Percentiles rank a stretch among this genome's conserved stretches.
These are phyloP conservation scores for Sebastes schlegelii DNA, from an alignment of 2,113 vertebrate genomes.

Conservation along the genomic window DNA sequence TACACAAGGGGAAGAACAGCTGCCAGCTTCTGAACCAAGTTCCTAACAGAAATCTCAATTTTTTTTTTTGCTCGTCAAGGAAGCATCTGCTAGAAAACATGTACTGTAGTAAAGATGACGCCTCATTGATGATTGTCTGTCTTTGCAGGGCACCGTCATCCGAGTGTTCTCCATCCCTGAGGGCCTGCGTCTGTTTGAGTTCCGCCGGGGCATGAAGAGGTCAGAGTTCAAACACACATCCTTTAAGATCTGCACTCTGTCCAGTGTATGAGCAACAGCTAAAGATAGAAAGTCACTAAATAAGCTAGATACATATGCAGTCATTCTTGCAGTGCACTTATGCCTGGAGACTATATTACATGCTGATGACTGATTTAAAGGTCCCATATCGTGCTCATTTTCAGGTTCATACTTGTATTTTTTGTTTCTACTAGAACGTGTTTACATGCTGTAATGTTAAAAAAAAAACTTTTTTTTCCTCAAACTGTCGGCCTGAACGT, in stretches of 20 bases:
- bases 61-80: background rate
- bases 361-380: background rate
- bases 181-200: constrained; percentile 95
- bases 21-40: background rate
- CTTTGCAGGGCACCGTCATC: constrained; percentile 93
- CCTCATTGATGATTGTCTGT: background rate
- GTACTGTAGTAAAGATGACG: background rate
- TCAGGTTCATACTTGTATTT: too few species aligned
- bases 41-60: background rate
- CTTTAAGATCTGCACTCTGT: background rate
- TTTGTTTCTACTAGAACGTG: too few species aligned
- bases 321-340: background rate
- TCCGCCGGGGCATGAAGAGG: constrained; percentile 97
- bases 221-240: constrained; percentile 59
- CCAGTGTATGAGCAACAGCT: background rate
- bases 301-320: background rate
- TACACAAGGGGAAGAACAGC: background rate
- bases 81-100: background rate
- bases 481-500: too few species aligned
- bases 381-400: too few species aligned
- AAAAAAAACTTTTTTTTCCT: too few species aligned
- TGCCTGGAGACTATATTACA: background rate
- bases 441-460: too few species aligned
- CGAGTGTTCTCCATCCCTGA: constrained; percentile 98
- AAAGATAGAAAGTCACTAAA: background rate